Evolutionary conservation across 1,140 invertebrate genomes (phyloP).

Genomic region (Polypedilum pembai): DNA sequence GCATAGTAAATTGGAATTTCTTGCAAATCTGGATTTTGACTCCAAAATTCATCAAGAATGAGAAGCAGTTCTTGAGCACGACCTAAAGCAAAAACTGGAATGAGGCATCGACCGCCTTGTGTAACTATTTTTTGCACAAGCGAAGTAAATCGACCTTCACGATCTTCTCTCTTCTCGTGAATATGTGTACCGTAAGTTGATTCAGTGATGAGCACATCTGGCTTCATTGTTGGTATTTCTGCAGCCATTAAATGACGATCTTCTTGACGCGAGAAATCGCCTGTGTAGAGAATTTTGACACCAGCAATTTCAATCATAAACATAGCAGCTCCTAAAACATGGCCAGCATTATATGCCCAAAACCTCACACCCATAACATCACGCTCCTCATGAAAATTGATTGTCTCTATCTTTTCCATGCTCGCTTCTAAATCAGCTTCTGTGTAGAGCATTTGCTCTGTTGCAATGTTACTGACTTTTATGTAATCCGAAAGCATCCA

Average conservation of each 20-base stretch:
- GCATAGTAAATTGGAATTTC: slow-evolving; percentile 99
- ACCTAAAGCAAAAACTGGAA: slow-evolving; percentile 97
- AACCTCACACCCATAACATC: slow-evolving; percentile 95
- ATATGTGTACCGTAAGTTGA: slow-evolving; percentile 99
- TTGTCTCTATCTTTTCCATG: slow-evolving; percentile 98
- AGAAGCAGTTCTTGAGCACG: slow-evolving; percentile 93
- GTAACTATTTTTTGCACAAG: slow-evolving; percentile 94
- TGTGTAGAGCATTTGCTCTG: slow-evolving; percentile 96
- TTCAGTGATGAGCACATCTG: slow-evolving; percentile 96
- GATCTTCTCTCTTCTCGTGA: slow-evolving; percentile 94
- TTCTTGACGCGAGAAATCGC: slow-evolving; percentile 97
- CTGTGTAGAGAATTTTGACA: slow-evolving; percentile 93
- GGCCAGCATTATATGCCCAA: slow-evolving; percentile 98
- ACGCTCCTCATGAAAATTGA: slow-evolving; percentile 98
- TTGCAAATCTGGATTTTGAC: slow-evolving; percentile 93
- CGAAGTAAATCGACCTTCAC: slow-evolving; percentile 89
- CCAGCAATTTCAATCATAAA: slow-evolving; percentile 99
- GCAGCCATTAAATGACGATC: slow-evolving; percentile 99
- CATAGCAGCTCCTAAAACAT: slow-evolving; percentile 98
- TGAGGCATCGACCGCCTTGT: slow-evolving; percentile 92
- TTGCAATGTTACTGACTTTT: slow-evolving; percentile 96
- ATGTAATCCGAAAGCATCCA: slow-evolving; percentile 99
- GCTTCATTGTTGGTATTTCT: slow-evolving; percentile 91
- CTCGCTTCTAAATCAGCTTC: slow-evolving; percentile 94
- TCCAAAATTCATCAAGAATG: slow-evolving; percentile 98